These are phyloP conservation scores for Grallaria varia DNA, from an alignment of 2,113 vertebrate species.

Conservation along the genomic window DNA sequence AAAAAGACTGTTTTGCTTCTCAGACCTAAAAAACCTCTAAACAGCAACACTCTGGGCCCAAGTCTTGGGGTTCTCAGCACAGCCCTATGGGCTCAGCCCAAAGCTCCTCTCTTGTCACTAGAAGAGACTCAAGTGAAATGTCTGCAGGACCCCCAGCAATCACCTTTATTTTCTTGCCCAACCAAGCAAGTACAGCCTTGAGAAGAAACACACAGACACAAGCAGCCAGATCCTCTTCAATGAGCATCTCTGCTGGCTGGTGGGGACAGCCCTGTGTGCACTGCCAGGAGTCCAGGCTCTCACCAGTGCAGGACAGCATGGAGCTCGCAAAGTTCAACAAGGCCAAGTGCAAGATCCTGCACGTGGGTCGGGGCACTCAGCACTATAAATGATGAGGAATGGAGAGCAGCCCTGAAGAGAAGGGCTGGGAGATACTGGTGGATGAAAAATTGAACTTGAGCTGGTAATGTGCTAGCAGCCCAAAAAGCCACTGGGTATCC, in stretches of 20 bases:
- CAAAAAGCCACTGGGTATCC: background rate
- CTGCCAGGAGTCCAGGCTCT: background rate
- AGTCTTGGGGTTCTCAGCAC: background rate
- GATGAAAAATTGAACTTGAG: background rate
- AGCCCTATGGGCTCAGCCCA: background rate
- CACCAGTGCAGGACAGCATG: background rate
- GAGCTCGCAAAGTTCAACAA: background rate
- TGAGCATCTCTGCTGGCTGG: background rate
- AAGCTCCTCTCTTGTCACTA: background rate
- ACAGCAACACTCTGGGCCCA: background rate
- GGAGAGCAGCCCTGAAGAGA: background rate
- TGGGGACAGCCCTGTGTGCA: background rate
- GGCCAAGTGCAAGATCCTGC: background rate
- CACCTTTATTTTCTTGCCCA: too few species aligned
- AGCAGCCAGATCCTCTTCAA: background rate
- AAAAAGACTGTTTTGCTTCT: background rate
- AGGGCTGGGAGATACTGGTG: background rate
- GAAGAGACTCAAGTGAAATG: background rate
- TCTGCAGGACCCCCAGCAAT: background rate
- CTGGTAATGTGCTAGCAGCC: background rate
- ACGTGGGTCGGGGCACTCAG: background rate
- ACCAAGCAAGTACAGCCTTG: background rate
- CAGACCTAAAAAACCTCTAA: background rate
- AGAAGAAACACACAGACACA: background rate
- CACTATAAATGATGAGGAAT: background rate